Evolutionary conservation across 2,797 vertebrate species (phyloP).

Genomic region (Halcyon badia): DNA sequence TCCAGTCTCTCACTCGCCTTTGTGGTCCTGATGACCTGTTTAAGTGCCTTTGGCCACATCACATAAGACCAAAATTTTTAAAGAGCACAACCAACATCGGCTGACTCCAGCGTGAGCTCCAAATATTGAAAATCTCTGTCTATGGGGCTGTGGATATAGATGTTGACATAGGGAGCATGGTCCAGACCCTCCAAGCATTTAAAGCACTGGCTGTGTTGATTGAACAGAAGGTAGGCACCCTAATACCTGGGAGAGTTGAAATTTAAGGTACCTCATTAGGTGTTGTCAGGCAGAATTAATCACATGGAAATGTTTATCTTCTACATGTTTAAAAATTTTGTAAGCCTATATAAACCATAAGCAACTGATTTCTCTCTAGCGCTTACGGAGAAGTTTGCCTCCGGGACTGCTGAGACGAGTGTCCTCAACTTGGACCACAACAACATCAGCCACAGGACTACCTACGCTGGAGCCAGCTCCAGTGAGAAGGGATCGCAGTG

Average conservation of each 20-base stretch:
- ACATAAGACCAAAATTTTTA: neutral
- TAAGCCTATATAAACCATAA: neutral
- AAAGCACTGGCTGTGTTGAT: neutral
- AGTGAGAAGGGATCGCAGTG: slow-evolving; percentile 92
- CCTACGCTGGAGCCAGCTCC: slow-evolving; percentile 96
- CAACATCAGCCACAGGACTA: slow-evolving; percentile 96
- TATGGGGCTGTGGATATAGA: neutral
- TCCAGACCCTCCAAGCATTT: neutral
- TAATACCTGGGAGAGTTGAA: neutral
- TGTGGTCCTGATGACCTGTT: neutral
- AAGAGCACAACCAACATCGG: neutral
- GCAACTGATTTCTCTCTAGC: slow-evolving; percentile 76
- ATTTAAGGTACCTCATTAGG: neutral
- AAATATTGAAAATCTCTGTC: neutral
- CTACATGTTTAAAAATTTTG: neutral
- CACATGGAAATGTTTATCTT: neutral
- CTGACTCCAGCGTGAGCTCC: neutral
- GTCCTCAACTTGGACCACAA: slow-evolving; percentile 98
- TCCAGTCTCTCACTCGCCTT: neutral
- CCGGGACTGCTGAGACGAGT: slow-evolving; percentile 91
- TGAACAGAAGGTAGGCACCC: neutral
- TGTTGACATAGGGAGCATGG: neutral
- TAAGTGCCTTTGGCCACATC: neutral
- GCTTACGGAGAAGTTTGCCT: slow-evolving; percentile 91
- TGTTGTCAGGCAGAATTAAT: neutral